Percentiles rank a stretch among this genome's conserved stretches.
These are phyloP conservation scores for Lasioglossum oenotherae DNA, from an alignment of 2,888 invertebrate genomes.

Conservation along the genomic window DNA sequence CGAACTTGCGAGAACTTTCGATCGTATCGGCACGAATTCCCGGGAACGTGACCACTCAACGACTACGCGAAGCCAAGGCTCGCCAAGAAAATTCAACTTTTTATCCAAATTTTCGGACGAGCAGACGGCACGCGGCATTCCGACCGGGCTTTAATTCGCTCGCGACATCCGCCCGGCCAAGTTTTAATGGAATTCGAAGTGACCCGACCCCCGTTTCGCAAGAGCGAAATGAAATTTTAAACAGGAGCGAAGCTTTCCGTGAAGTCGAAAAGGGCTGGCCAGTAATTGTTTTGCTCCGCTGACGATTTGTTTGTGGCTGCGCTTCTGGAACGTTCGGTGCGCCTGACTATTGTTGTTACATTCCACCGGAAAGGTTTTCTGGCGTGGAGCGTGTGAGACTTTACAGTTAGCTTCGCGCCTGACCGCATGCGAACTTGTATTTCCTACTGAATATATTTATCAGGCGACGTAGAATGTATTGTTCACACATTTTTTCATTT, in stretches of 20 bases:
- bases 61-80: neutral
- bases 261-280: neutral
- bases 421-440: neutral
- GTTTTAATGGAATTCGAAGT: neutral
- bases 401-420: neutral
- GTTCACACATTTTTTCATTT: neutral
- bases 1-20: slow-evolving; percentile 34
- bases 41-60: slow-evolving; percentile 44
- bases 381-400: neutral
- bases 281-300: neutral
- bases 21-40: slow-evolving; percentile 40
- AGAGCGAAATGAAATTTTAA: neutral
- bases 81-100: neutral
- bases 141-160: neutral
- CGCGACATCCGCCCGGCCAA: neutral
- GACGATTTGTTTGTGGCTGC: neutral
- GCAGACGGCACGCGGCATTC: neutral
- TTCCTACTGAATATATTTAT: neutral
- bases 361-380: neutral
- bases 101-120: slow-evolving; percentile 3
- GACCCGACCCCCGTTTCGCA: neutral
- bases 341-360: neutral
- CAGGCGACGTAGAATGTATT: neutral
- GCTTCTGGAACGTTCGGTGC: neutral
- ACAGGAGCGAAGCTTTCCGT: neutral